A percentile compares a stretch with the other conserved stretches of the same genome.
phyloP scores from a whole-genome alignment of 2,113 vertebrate genomes.

The Leptosomus discolor region DNA sequence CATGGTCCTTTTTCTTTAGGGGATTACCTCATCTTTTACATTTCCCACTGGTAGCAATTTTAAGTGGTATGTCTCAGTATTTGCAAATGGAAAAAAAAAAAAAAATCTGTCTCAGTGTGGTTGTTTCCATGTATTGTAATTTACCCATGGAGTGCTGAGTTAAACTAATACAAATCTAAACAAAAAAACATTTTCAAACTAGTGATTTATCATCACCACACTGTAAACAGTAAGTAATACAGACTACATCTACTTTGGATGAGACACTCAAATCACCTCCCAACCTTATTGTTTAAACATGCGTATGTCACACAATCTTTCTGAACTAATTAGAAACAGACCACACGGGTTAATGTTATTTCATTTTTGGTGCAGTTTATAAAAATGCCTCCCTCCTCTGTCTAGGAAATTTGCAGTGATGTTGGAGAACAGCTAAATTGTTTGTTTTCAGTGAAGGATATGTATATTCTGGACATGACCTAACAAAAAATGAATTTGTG shows the following conservation, averaged over 20 bases:
- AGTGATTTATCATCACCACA: neutral
- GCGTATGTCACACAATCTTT: neutral
- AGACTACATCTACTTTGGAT: neutral
- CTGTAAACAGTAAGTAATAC: neutral
- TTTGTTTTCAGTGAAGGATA: neutral
- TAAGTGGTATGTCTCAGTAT: neutral
- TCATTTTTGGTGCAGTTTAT: neutral
- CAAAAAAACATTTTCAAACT: neutral
- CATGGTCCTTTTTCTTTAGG: neutral
- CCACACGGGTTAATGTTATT: neutral
- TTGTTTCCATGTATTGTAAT: neutral
- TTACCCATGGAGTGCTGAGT: neutral
- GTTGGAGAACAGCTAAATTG: neutral
- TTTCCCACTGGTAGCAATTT: constrained; percentile 27
- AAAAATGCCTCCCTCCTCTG: neutral
- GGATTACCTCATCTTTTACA: constrained; percentile 45
- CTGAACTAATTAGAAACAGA: constrained; percentile 39
- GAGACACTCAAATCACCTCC: neutral
- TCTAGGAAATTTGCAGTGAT: neutral
- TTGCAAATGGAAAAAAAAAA: constrained; percentile 35
- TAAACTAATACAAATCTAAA: neutral
- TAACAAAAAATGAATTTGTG: neutral
- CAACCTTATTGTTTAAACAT: neutral
- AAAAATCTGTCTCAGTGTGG: neutral
- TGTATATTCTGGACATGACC: neutral